phyloP scores from a whole-genome alignment of 2,888 invertebrate genomes.

The Plagodis dolabraria region DNA sequence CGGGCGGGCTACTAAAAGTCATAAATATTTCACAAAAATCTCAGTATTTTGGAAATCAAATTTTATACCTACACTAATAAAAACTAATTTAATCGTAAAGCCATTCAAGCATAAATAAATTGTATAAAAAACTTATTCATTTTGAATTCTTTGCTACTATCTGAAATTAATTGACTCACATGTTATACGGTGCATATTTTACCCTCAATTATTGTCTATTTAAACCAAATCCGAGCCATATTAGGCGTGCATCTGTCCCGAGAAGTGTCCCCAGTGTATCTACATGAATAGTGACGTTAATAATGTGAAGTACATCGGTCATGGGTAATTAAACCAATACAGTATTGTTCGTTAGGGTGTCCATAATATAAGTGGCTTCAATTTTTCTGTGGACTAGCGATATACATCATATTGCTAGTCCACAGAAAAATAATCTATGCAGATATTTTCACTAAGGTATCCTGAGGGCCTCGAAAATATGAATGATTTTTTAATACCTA shows the following conservation, averaged over 20 bases:
- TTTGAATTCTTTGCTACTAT: too few relatives aligned
- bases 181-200: conserved; percentile 15
- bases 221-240: conserved; percentile 7
- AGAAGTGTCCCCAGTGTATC: conserved; percentile 30
- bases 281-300: conserved; percentile 64
- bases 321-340: conserved; percentile 68
- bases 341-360: conserved; percentile 54
- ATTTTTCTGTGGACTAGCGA: too few relatives aligned
- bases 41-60: too few relatives aligned
- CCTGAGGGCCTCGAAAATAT: not conserved
- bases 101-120: too few relatives aligned
- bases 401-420: too few relatives aligned
- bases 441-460: not conserved
- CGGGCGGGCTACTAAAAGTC: too few relatives aligned
- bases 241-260: conserved; percentile 20
- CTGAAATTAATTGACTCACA: too few relatives aligned
- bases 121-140: too few relatives aligned
- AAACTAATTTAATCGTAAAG: too few relatives aligned
- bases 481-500: not conserved
- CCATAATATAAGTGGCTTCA: conserved; percentile 27
- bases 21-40: too few relatives aligned
- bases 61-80: too few relatives aligned
- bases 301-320: conserved; percentile 71
- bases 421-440: too few relatives aligned
- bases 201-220: conserved; percentile 17